Evolutionary conservation across 1,140 invertebrate genomes (phyloP).

Genomic region (Scaptomyza montana): DNA sequence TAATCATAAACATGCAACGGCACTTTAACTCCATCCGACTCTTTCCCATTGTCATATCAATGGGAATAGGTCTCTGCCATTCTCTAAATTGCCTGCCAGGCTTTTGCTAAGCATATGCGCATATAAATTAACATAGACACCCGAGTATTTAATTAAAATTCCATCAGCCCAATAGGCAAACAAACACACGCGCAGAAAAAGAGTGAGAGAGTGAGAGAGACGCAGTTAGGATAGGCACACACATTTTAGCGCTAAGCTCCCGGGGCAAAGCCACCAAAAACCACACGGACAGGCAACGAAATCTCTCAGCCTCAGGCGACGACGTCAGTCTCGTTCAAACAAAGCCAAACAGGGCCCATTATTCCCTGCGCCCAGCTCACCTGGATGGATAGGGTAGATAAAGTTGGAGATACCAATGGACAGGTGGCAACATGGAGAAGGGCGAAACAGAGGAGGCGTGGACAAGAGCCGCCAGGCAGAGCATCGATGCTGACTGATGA

Average conservation of each 20-base stretch:
- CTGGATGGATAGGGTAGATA: conserved; percentile 5
- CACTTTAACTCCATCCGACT: conserved; percentile 57
- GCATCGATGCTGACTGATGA: conserved; percentile 75
- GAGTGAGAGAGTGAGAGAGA: not conserved
- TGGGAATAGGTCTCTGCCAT: conserved; percentile 12
- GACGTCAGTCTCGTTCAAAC: conserved; percentile 56
- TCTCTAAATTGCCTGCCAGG: not conserved
- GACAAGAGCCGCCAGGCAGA: conserved; percentile 49
- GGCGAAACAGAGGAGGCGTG: conserved; percentile 11
- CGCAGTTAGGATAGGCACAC: conserved; percentile 46
- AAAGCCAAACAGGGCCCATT: conserved; percentile 49
- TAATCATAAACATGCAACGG: conserved; percentile 79
- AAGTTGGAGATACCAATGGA: conserved; percentile 32
- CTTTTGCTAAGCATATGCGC: conserved; percentile 74
- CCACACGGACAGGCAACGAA: conserved; percentile 56
- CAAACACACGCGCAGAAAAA: conserved; percentile 1
- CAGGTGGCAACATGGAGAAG: conserved; percentile 53
- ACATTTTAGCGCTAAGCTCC: conserved; percentile 71
- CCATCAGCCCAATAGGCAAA: conserved; percentile 61
- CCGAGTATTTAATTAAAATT: conserved; percentile 82
- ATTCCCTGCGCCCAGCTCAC: not conserved
- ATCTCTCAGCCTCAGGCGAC: conserved; percentile 48
- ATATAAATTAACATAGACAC: conserved; percentile 83
- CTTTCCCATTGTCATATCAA: conserved; percentile 55
- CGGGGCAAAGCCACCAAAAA: conserved; percentile 72